These are phyloP conservation scores for Sesamia inferens DNA, from an alignment of 2,888 invertebrate species.

Conservation along the genomic window DNA sequence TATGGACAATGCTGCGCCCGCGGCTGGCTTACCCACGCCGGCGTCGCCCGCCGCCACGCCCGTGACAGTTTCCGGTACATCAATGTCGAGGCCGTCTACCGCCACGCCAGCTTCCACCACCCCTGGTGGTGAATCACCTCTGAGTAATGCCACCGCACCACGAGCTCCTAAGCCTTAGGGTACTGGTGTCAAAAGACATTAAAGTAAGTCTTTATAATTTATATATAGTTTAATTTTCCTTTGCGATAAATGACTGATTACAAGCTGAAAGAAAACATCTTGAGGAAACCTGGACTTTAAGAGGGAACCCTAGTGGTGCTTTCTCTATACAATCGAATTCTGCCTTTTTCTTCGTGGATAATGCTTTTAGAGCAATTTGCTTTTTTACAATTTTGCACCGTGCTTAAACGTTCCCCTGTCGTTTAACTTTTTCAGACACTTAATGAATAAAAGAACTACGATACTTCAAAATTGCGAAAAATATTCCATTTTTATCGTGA, in stretches of 20 bases:
- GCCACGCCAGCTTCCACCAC: slow-evolving; percentile 21
- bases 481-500: too few relatives aligned
- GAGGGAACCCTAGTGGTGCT: too few relatives aligned
- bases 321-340: too few relatives aligned
- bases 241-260: slow-evolving; percentile 12
- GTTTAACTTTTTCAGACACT: too few relatives aligned
- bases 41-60: slow-evolving; percentile 36
- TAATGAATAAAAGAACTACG: too few relatives aligned
- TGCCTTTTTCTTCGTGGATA: too few relatives aligned
- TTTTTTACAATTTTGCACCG: too few relatives aligned
- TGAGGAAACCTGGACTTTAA: too few relatives aligned
- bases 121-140: slow-evolving; percentile 8
- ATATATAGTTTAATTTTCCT: neutral
- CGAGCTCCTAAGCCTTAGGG: slow-evolving; percentile 1
- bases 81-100: slow-evolving; percentile 16
- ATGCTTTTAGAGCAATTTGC: too few relatives aligned
- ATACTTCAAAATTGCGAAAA: too few relatives aligned
- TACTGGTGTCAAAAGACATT: slow-evolving; percentile 1
- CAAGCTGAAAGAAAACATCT: too few relatives aligned
- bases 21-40: neutral
- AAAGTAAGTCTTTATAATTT: slow-evolving; percentile 28
- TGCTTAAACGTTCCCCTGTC: too few relatives aligned
- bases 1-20: neutral
- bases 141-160: neutral
- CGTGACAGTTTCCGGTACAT: slow-evolving; percentile 3